Conservation (phyloP, 2,888 invertebrate genomes). For the Drosophila flavopinicola region DNA sequence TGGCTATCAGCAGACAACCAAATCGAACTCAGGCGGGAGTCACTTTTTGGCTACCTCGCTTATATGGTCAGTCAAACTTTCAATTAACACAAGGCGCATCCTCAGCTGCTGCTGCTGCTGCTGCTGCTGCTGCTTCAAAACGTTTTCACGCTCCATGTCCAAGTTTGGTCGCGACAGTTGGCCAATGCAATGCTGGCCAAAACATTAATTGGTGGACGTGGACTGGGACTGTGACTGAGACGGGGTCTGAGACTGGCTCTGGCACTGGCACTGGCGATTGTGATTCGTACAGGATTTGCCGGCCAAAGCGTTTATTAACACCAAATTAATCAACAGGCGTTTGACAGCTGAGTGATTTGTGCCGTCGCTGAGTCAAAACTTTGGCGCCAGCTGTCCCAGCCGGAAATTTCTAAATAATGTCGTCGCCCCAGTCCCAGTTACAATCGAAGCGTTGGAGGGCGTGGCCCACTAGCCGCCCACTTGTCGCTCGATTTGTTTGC, state of each 20-base stretch:
- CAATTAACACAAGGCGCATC: conserved; percentile 76
- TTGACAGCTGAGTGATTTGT: conserved; percentile 78
- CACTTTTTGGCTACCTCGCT: conserved; percentile 62
- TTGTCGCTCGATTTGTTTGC: conserved; percentile 63
- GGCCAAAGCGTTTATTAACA: conserved; percentile 68
- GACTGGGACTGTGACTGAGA: conserved; percentile 20
- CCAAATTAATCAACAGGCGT: conserved; percentile 77
- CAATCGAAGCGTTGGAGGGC: conserved; percentile 15
- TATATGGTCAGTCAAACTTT: conserved; percentile 75
- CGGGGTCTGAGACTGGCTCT: conserved; percentile 7
- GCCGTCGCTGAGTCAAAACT: conserved; percentile 43
- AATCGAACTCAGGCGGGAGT: conserved; percentile 67
- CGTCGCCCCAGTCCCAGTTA: conserved; percentile 19
- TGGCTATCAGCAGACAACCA: conserved; percentile 76
- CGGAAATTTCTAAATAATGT: conserved; percentile 65
- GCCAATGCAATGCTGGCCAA: conserved; percentile 33
- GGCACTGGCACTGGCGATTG: neutral
- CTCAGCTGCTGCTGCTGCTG: conserved; percentile 52
- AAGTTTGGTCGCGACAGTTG: conserved; percentile 57
- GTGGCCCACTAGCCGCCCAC: conserved; percentile 67
- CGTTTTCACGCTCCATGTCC: conserved; percentile 76
- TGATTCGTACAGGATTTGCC: conserved; percentile 35
- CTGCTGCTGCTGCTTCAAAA: conserved; percentile 38
- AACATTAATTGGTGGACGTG: conserved; percentile 66
- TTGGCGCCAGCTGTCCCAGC: conserved; percentile 60